Evolutionary conservation across 2,888 invertebrate genomes (phyloP).

Genomic region (Cylindroiulus punctatus): DNA sequence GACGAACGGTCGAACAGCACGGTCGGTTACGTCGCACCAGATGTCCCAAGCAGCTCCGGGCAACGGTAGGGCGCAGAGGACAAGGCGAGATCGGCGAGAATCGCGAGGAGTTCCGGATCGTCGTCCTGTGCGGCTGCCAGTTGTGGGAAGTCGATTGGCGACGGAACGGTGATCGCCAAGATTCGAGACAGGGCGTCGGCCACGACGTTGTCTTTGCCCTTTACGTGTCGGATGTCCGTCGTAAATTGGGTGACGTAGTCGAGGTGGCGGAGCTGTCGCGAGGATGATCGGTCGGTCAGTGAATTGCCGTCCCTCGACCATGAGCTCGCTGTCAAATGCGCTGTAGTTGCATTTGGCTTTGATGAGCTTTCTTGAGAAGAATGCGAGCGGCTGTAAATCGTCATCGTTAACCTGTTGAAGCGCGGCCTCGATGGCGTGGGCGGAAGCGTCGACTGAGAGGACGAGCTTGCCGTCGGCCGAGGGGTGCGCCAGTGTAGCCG

Average conservation of each 20-base stretch:
- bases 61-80: not conserved
- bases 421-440: conserved; percentile 58
- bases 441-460: conserved; percentile 13
- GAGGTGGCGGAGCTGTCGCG: not conserved
- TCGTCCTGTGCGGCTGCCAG: not conserved
- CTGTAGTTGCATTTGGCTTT: not conserved
- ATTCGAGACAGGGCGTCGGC: not conserved
- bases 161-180: not conserved
- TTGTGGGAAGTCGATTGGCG: not conserved
- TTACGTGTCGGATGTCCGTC: not conserved
- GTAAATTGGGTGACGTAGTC: not conserved
- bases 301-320: not conserved
- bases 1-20: not conserved
- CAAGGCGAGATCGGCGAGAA: not conserved
- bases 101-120: not conserved
- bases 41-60: not conserved
- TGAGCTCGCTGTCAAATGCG: not conserved
- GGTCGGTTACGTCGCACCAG: not conserved
- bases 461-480: conserved; percentile 60
- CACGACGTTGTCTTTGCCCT: not conserved
- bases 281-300: not conserved
- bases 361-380: not conserved
- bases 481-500: not conserved
- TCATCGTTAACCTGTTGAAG: conserved; percentile 51
- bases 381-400: not conserved